These are phyloP conservation scores for Fragum fragum DNA, from an alignment of 2,888 invertebrate genomes.

Conservation along the genomic window DNA sequence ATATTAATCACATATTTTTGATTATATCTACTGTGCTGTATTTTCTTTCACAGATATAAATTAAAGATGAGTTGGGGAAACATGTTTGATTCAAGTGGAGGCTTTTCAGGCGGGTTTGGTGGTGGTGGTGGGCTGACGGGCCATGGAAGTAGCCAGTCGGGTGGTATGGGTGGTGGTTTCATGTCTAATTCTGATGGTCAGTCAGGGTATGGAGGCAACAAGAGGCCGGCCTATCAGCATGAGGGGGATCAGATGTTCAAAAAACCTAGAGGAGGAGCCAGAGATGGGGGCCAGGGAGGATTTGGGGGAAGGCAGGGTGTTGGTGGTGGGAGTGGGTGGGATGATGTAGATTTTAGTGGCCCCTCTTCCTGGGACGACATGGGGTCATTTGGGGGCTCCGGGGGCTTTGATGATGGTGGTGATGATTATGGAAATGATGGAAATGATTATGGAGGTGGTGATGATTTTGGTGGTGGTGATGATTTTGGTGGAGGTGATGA, in stretches of 20 bases:
- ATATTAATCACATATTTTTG: too few relatives aligned
- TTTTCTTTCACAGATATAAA: too few relatives aligned
- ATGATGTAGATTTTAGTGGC: background rate
- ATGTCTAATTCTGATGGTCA: background rate
- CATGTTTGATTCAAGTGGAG: constrained; percentile 21
- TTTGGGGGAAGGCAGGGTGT: background rate
- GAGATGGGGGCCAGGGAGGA: constrained; percentile 1
- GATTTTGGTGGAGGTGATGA: background rate
- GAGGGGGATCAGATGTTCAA: constrained; percentile 20
- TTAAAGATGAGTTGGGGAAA: constrained; percentile 39
- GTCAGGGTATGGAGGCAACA: background rate
- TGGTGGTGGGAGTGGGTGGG: background rate
- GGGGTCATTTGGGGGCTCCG: constrained; percentile 13
- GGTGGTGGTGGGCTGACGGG: background rate
- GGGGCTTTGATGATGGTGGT: background rate
- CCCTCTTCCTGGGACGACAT: constrained; percentile 30
- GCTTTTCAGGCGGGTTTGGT: constrained; percentile 3
- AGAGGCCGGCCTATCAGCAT: constrained; percentile 12
- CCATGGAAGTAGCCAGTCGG: background rate
- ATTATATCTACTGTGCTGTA: too few relatives aligned
- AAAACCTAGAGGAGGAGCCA: constrained; percentile 8
- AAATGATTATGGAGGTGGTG: background rate
- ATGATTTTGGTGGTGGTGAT: background rate
- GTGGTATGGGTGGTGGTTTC: background rate
- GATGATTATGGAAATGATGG: background rate